phyloP scores from a whole-genome alignment of 2,797 vertebrate species.

The Clarias pachynema region DNA sequence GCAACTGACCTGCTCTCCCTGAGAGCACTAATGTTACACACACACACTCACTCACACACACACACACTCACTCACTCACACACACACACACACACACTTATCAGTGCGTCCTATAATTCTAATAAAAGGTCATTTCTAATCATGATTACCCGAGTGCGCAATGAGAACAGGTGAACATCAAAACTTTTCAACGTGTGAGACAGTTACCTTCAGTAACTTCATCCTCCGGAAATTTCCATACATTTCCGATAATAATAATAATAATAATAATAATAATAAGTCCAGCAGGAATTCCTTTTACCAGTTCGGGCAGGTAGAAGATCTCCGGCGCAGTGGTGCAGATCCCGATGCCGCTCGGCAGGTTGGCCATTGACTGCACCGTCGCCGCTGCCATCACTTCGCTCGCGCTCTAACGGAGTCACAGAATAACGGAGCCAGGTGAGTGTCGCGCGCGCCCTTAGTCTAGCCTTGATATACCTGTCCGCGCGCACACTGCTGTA shows the following conservation, averaged over 20 bases:
- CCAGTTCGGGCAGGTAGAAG: slow-evolving; percentile 83
- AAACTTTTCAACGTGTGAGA: background rate
- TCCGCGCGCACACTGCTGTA: slow-evolving; percentile 51
- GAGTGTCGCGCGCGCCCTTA: background rate
- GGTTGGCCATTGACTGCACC: slow-evolving; percentile 66
- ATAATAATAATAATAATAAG: background rate
- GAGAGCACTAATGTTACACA: slow-evolving; percentile 24
- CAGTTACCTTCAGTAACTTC: background rate
- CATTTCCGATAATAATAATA: background rate
- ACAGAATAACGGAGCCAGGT: background rate
- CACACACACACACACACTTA: slow-evolving; percentile 14
- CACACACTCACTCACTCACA: slow-evolving; percentile 14
- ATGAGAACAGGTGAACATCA: background rate
- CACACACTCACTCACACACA: slow-evolving; percentile 2
- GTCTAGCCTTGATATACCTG: slow-evolving; percentile 64
- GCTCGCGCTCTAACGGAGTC: slow-evolving; percentile 1
- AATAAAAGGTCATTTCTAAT: slow-evolving; percentile 6
- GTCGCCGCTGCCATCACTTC: slow-evolving; percentile 71
- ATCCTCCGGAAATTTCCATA: background rate
- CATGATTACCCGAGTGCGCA: background rate
- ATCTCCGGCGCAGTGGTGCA: slow-evolving; percentile 79
- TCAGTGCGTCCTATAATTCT: background rate
- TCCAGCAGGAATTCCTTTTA: slow-evolving; percentile 64
- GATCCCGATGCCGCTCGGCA: slow-evolving; percentile 80
- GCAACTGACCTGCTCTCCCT: slow-evolving; percentile 28